Evolutionary conservation across 2,888 invertebrate species (phyloP), one percentile per base, ranked within the genome.

Genomic region (Phragmatobia fuliginosa): DNA sequence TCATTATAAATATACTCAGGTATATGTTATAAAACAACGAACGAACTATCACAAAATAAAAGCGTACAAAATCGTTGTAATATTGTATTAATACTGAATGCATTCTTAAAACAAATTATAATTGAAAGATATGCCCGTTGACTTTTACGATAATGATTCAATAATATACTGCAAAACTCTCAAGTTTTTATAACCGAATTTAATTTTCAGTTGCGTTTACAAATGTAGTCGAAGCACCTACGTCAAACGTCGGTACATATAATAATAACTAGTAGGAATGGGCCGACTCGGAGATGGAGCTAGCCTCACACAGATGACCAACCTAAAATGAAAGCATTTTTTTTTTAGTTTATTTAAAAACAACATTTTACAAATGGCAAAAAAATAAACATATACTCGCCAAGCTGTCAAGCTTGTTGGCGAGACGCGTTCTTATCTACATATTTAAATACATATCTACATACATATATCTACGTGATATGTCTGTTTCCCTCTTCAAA

Each of bases 141-240:
- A 60, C 60, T 68, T 68, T 68, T 64, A 68, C 68, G 68, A 68
- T 68, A 64, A 68, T 68, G 49, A 60, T 68, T 68, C 45, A 63
- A 68, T 68, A 68, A 62, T 68, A 68, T 59, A 62, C 32, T 58
- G 63, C 45, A 58, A 63, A 45, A 68, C 45, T 59, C 58, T 45
- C 1, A 31, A 25, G 52, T 67, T 62, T 61, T 60, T 59, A 58
- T 56, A 41, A 41, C 18, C 18, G 16, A 62, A 32, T 41, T 62
- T 63, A 68, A 45, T 63, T 68, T 63, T 68, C 18, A 68, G 31
- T 58, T 62, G 16, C 18, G 14, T 62, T 32, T 45, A 14, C 18
- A 31, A 58, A 63, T 58, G 41, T 21, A 45, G 6, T 21, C n/a
- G n/a, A n/a, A n/a, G n/a, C n/a, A n/a, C n/a, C n/a, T 45, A 45